A percentile compares a stretch with the other conserved stretches of the same genome.
phyloP scores from a whole-genome alignment of 2,113 vertebrate genomes.

The Falcunculus frontatus region DNA sequence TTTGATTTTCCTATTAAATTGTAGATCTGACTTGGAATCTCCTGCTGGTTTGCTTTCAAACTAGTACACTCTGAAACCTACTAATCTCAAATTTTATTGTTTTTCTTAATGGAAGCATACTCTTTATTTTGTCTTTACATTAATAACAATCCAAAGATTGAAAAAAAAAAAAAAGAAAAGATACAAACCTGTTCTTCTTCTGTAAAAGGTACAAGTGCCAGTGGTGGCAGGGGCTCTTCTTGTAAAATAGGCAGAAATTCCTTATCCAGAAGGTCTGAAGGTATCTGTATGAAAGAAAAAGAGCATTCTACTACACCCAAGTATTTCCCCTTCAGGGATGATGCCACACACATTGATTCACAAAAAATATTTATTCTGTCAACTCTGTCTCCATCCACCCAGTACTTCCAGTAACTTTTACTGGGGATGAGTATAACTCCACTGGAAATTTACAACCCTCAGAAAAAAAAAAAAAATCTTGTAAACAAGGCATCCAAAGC shows the following conservation, averaged over 20 bases:
- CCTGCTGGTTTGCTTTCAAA: neutral
- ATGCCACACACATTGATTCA: neutral
- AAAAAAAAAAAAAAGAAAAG: no score
- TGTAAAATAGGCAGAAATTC: conserved; percentile 97
- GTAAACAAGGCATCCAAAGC: neutral
- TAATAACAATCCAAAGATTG: neutral
- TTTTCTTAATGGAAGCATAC: neutral
- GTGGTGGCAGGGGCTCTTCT: conserved; percentile 93
- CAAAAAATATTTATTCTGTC: neutral
- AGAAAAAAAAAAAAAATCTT: neutral
- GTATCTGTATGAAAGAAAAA: conserved; percentile 78
- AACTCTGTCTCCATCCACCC: neutral
- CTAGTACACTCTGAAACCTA: neutral
- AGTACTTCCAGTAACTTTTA: neutral
- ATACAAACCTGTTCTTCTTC: conserved; percentile 94
- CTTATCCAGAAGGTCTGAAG: conserved; percentile 95
- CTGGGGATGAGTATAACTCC: neutral
- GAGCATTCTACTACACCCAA: neutral
- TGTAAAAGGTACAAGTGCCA: conserved; percentile 97
- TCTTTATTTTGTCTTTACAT: neutral
- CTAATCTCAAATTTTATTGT: neutral
- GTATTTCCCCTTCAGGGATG: neutral
- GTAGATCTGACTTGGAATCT: neutral
- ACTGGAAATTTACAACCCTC: neutral
- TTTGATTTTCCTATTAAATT: neutral